A percentile compares a stretch with the other conserved stretches of the same genome.
Conservation (phyloP, 2,113 vertebrate species). For the Suncus etruscus region DNA sequence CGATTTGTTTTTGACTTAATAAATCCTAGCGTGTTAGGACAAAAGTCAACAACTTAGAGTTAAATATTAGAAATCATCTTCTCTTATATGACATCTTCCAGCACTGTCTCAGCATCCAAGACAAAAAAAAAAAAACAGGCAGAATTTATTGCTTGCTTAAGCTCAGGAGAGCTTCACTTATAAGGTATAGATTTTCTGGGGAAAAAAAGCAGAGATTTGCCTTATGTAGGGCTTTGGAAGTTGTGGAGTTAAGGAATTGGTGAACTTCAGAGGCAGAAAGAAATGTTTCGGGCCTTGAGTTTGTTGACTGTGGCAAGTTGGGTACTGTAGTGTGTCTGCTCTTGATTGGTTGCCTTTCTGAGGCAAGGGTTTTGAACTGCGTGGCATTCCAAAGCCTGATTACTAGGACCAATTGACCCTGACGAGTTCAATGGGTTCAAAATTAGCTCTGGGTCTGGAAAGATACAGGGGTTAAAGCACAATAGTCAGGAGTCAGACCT, state of each 20-base stretch:
- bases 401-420: constrained; percentile 15
- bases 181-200: constrained; percentile 28
- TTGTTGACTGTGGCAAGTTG: neutral
- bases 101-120: constrained; percentile 36
- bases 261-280: neutral
- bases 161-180: constrained; percentile 32
- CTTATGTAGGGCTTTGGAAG: constrained; percentile 22
- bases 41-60: constrained; percentile 32
- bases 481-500: no score
- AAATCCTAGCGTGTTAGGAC: neutral
- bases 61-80: neutral
- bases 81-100: constrained; percentile 32
- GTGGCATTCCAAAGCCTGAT: constrained; percentile 34
- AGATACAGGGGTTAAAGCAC: no score
- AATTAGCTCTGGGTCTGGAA: neutral
- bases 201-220: constrained; percentile 41
- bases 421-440: constrained; percentile 35
- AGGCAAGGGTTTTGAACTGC: neutral
- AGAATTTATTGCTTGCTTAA: constrained; percentile 25
- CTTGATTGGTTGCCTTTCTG: neutral
- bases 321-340: constrained; percentile 19
- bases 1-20: constrained; percentile 33
- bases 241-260: neutral
- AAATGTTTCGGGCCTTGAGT: neutral
- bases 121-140: neutral